Evolutionary conservation across 2,888 invertebrate genomes (phyloP).

Genomic region (Antheraea assamensis): DNA sequence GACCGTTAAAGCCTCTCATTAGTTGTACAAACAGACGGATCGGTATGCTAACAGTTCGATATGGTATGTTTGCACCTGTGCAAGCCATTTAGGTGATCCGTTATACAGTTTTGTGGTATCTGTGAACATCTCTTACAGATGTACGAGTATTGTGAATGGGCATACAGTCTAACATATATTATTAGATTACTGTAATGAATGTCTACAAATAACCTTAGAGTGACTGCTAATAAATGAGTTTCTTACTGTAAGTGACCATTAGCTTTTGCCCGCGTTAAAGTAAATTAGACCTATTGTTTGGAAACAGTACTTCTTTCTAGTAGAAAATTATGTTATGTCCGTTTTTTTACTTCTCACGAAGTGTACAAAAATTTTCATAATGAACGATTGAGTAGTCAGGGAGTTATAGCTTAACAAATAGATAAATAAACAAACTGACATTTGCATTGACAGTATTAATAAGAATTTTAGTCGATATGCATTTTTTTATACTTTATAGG

Average conservation of each 20-base stretch:
- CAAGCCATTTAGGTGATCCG: constrained; percentile 35
- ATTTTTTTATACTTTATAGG: too few relatives aligned
- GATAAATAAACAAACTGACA: too few relatives aligned
- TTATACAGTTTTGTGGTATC: constrained; percentile 26
- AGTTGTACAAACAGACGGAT: constrained; percentile 38
- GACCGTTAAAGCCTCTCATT: constrained; percentile 34
- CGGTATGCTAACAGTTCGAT: constrained; percentile 38
- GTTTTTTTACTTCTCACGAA: too few relatives aligned
- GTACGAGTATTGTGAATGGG: not conserved
- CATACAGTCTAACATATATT: not conserved
- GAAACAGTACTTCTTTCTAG: too few relatives aligned
- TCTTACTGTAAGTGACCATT: not conserved
- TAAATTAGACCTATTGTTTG: too few relatives aligned
- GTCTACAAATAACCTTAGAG: not conserved
- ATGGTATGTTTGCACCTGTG: constrained; percentile 35
- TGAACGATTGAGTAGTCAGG: too few relatives aligned
- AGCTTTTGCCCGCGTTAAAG: too few relatives aligned
- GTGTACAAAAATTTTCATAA: too few relatives aligned
- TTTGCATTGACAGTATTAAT: too few relatives aligned
- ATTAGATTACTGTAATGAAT: not conserved
- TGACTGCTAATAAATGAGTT: not conserved
- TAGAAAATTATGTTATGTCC: too few relatives aligned
- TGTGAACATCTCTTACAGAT: not conserved
- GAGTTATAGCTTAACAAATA: too few relatives aligned
- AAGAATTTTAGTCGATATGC: too few relatives aligned